Percentiles rank a stretch among this genome's conserved stretches.
Evolutionary conservation across 2,797 vertebrate species (phyloP).

Genomic region (Sebastes itinus): DNA sequence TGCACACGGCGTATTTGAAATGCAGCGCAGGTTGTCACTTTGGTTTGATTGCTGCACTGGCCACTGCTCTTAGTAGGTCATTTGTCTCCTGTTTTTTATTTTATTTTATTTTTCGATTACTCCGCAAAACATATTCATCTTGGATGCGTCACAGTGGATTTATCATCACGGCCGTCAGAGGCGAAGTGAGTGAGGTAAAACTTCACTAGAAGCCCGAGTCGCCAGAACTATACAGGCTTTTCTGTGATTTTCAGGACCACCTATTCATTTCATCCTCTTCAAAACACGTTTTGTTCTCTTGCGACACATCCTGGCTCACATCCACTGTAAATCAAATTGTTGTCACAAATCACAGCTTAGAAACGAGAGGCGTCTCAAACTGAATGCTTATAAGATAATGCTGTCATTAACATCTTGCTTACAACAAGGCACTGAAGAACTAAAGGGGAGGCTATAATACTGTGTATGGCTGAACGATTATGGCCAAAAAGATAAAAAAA

Average conservation of each 20-base stretch:
- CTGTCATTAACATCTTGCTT: not conserved
- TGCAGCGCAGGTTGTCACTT: slow-evolving; percentile 55
- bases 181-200: slow-evolving; percentile 49
- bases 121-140: slow-evolving; percentile 66
- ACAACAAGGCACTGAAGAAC: not conserved
- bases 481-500: no score
- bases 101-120: slow-evolving; percentile 59
- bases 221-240: not conserved
- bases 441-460: not conserved
- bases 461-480: no score
- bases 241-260: not conserved
- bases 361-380: not conserved
- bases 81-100: slow-evolving; percentile 69
- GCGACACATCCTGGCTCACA: slow-evolving; percentile 1
- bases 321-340: not conserved
- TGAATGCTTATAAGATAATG: not conserved
- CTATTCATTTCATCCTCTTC: slow-evolving; percentile 15
- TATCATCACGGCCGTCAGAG: slow-evolving; percentile 43
- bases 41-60: slow-evolving; percentile 55
- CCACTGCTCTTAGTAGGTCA: slow-evolving; percentile 57
- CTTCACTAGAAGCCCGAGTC: slow-evolving; percentile 19
- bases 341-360: slow-evolving; percentile 7
- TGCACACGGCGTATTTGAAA: slow-evolving; percentile 32
- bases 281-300: not conserved
- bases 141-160: slow-evolving; percentile 45